Conservation (phyloP, 2,888 invertebrate species). For the Pachymerium ferrugineum region DNA sequence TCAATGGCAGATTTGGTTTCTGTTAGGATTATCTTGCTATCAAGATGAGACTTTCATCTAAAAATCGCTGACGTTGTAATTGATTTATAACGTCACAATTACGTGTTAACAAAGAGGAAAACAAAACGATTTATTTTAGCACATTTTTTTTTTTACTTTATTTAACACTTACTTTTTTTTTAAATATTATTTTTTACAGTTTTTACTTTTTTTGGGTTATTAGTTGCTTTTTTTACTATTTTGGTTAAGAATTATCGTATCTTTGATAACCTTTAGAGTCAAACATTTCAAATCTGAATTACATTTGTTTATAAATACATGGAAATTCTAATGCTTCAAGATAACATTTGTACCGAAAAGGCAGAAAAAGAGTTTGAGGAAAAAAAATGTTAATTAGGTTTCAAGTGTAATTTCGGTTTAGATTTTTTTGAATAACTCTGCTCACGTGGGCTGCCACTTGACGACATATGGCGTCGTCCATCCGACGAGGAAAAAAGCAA, state of each 20-base stretch:
- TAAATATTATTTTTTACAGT: neutral
- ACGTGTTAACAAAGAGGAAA: too few species aligned
- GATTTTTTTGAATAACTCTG: conserved; percentile 2
- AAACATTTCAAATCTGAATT: too few species aligned
- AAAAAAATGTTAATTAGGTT: too few species aligned
- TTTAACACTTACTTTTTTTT: neutral
- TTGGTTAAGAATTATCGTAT: too few species aligned
- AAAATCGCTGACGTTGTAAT: neutral
- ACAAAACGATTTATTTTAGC: too few species aligned
- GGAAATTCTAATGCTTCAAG: too few species aligned
- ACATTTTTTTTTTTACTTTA: neutral
- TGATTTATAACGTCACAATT: neutral
- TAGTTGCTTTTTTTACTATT: too few species aligned
- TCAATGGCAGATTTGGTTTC: conserved; percentile 1
- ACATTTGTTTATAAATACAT: too few species aligned
- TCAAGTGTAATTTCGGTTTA: neutral
- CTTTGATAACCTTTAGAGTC: too few species aligned
- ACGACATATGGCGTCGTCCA: conserved; percentile 5
- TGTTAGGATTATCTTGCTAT: conserved; percentile 7
- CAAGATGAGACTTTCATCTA: conserved; percentile 14
- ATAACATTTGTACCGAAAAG: too few species aligned
- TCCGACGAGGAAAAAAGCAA: conserved; percentile 1
- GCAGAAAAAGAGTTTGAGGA: too few species aligned
- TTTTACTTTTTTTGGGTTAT: too few species aligned
- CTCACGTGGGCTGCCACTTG: neutral